Conservation (phyloP, 2,113 vertebrate genomes). For the Poeciliopsis retropinna region DNA sequence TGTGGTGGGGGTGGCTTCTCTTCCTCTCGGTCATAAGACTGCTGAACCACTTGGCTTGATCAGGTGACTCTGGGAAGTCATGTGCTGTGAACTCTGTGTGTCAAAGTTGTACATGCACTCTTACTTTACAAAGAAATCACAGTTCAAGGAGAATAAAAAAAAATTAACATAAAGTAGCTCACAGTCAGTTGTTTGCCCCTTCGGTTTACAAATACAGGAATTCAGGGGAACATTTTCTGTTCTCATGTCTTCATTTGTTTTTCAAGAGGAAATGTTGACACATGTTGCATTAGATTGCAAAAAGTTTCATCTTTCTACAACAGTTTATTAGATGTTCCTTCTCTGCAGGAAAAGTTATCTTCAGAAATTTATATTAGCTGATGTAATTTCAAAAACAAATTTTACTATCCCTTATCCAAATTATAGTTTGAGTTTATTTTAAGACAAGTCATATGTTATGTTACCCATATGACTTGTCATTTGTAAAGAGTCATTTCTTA, state of each 20-base stretch:
- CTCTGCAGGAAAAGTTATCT: neutral
- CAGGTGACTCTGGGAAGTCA: slow-evolving; percentile 73
- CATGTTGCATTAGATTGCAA: neutral
- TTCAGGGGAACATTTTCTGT: neutral
- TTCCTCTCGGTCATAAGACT: slow-evolving; percentile 75
- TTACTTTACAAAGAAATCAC: slow-evolving; percentile 1
- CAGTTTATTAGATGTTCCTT: neutral
- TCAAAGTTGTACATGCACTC: slow-evolving; percentile 2
- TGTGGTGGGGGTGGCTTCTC: slow-evolving; percentile 40
- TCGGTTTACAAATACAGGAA: neutral
- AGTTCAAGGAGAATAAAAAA: neutral
- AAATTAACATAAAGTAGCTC: neutral
- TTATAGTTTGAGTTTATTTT: neutral
- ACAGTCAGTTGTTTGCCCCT: neutral
- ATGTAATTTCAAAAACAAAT: neutral
- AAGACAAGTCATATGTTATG: neutral
- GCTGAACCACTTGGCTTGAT: slow-evolving; percentile 63
- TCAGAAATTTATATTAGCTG: neutral
- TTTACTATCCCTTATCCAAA: neutral
- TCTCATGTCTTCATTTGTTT: neutral
- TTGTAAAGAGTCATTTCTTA: neutral
- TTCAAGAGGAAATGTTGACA: neutral
- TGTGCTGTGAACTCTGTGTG: slow-evolving; percentile 55
- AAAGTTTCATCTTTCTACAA: neutral
- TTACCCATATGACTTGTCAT: neutral